Base-by-base conservation (phyloP, 2,888 invertebrate genomes). In the Fragum fragum region DNA sequence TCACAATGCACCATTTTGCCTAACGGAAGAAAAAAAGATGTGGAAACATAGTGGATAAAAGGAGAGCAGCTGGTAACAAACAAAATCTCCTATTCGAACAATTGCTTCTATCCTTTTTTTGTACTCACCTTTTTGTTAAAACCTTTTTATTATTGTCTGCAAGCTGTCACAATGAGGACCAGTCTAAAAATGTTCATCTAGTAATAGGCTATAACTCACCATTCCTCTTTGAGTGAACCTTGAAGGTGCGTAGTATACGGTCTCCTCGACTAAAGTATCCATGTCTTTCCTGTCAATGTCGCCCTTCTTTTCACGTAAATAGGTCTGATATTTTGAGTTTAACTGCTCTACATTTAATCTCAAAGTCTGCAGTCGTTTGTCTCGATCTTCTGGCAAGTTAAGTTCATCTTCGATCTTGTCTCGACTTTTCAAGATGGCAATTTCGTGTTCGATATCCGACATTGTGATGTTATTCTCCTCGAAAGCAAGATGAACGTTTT, bases 161-260 rank as follows among this genome's bases (percentile, higher is more conserved):
- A n/a, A n/a, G n/a, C n/a, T n/a, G n/a, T n/a, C n/a, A n/a, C n/a
- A n/a, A n/a, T n/a, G n/a, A n/a, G n/a, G n/a, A n/a, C n/a, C n/a
- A n/a, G n/a, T n/a, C n/a, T n/a, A n/a, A n/a, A n/a, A n/a, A n/a
- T 28, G 28, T 23, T 16, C n/a, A n/a, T n/a, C n/a, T n/a, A n/a
- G n/a, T n/a, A n/a, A n/a, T n/a, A n/a, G n/a, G n/a, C n/a, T n/a
- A 36, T 36, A 14, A 80, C 86, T 78, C 72, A 88, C 90, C 86
- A 88, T 85, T 47, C 90, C 88, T 28, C 70, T 78, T 28, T 78
- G 70, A 3, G 76, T 77, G 71, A 90, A 90, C 42, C 88, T 74
- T 7, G 90, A 86, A 3, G 87, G 86, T 55, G 79, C 82, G 55
- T 81, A 81, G 42, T 75, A 83, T 1, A 74, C 70, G 21, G 72